phyloP scores from a whole-genome alignment of 2,113 vertebrate genomes.

The Alligator sinensis region DNA sequence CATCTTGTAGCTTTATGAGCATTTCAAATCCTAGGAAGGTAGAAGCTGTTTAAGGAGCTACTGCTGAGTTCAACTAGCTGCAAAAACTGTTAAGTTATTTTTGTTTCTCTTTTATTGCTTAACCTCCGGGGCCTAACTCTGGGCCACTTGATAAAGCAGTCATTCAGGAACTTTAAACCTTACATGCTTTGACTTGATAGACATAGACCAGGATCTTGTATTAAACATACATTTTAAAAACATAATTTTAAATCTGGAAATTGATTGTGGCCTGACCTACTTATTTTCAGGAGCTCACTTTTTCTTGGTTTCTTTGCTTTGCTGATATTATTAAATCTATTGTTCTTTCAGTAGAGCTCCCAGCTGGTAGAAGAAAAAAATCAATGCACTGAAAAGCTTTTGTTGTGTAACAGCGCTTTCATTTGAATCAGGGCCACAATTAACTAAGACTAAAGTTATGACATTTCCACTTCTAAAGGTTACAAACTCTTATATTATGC shows the following conservation, averaged over 20 bases:
- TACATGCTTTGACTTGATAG: constrained; percentile 51
- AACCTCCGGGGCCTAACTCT: constrained; percentile 70
- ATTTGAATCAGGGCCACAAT: constrained; percentile 5
- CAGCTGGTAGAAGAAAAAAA: constrained; percentile 39
- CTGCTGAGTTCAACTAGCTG: constrained; percentile 66
- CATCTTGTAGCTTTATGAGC: constrained; percentile 72
- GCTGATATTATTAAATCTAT: constrained; percentile 48
- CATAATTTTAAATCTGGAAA: constrained; percentile 76
- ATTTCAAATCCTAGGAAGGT: constrained; percentile 45
- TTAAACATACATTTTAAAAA: constrained; percentile 71
- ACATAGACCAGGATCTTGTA: constrained; percentile 31
- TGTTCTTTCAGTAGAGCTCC: constrained; percentile 60
- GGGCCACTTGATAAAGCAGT: constrained; percentile 64
- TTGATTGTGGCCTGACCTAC: constrained; percentile 68
- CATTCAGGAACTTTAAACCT: constrained; percentile 48
- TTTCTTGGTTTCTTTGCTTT: constrained; percentile 50
- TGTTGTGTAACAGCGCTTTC: background rate
- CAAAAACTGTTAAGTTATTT: constrained; percentile 73
- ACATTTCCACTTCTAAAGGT: background rate
- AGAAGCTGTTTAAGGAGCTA: constrained; percentile 68
- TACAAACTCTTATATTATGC: background rate
- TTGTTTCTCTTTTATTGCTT: constrained; percentile 79
- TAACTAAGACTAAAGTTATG: constrained; percentile 10
- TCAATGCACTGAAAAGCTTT: constrained; percentile 5
- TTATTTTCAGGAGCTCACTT: constrained; percentile 60